phyloP scores from a whole-genome alignment of 37 sponge, comb jelly and placozoan species.

The Hormiphora californensis region DNA sequence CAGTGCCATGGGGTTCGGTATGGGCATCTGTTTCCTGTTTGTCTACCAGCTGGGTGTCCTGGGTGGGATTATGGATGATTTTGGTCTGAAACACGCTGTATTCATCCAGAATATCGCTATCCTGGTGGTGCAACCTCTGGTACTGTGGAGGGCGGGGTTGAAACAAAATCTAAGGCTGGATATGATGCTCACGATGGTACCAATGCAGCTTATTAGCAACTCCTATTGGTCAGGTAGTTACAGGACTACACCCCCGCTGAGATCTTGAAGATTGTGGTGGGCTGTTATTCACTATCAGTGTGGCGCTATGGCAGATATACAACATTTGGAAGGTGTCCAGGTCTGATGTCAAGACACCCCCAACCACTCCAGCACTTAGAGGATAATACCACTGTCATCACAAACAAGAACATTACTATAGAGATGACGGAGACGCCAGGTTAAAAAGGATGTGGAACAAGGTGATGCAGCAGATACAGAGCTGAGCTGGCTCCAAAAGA shows the following conservation, averaged over 20 bases:
- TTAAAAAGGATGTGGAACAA: no score
- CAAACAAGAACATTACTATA: no score
- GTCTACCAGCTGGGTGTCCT: not conserved
- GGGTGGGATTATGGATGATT: not conserved
- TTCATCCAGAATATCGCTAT: not conserved
- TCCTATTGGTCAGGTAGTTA: not conserved
- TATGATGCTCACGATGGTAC: not conserved
- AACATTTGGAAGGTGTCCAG: no score
- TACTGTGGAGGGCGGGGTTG: not conserved
- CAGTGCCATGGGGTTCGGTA: not conserved
- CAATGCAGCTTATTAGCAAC: not conserved
- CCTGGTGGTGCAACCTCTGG: not conserved
- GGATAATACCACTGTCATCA: no score
- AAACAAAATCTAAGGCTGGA: not conserved
- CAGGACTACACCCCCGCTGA: not conserved
- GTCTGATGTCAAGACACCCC: no score
- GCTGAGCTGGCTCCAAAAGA: no score
- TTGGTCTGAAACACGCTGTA: not conserved
- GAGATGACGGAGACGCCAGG: no score
- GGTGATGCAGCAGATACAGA: no score
- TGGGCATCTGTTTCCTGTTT: not conserved
- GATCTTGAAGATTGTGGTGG: not conserved
- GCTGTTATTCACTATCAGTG: not conserved
- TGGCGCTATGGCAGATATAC: not conserved
- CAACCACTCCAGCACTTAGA: no score